Base-by-base conservation (phyloP, 2,113 vertebrate genomes). In the Cariama cristata region DNA sequence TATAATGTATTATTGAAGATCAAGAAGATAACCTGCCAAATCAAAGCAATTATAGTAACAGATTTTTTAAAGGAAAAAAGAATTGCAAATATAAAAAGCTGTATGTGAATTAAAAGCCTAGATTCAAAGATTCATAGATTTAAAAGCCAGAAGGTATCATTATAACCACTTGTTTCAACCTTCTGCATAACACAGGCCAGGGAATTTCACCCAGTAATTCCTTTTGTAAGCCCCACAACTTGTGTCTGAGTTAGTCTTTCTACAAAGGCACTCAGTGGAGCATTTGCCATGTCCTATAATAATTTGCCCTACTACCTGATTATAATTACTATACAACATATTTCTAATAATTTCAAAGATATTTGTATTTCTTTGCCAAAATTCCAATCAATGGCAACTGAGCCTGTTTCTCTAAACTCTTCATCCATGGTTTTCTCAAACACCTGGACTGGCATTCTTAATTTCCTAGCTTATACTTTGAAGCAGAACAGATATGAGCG, bases 381-480 rank as follows among this genome's bases (percentile, higher is more conserved):
- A 79, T 85, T 67, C 13, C 67, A n/a, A 5, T 3, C 2, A 1
- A 47, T 20, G 5, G n/a, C 12, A 69, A 30, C 1, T 0, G 13
- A 91, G 15, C 4, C 45, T 27, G 4, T 9, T 67, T 67, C 26
- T 55, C 27, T 42, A 18, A 71, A 72, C 20, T 42, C 26, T 44
- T 45, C 28, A 26, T 45, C 14, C 20, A 14, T 0, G 5, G 12
- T 30, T 35, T 84, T n/a, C 42, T 87, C n/a, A 38, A 49, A 79
- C 0, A 0, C 30, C 10, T 13, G 7, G 17, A 26, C 18, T 4
- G 22, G 12, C 0, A 33, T 47, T 69, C 9, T 75, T 50, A 16
- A 32, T 67, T 52, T 64, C 38, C 8, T 28, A 72, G 6, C 24
- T 92, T 24, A 19, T 8, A 13, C 7, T 55, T 75, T 12, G 17